Evolutionary conservation across 2,113 vertebrate genomes (phyloP), one percentile per base, ranked within the genome.

Genomic region (Delphinapterus leucas): DNA sequence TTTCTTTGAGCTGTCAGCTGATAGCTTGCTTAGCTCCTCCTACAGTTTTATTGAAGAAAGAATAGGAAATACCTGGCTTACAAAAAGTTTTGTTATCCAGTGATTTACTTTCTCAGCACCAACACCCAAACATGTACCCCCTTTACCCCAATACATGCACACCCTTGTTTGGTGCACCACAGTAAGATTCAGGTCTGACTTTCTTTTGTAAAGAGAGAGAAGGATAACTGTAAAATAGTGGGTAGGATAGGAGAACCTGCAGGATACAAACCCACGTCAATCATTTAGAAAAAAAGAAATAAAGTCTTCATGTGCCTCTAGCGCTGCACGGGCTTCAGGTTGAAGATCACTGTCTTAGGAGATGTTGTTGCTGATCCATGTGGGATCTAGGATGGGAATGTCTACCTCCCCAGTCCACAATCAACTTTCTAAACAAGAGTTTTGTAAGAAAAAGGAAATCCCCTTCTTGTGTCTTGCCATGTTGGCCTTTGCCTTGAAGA

Each of bases 1-100:
- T 74, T 92, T 85, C 90, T 63, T 55, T 93, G 63, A 55, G 26
- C 38, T 92, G 58, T 83, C 55, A 94, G 87, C 14, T 88, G 63
- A 65, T 67, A 93, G 71, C 58, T 71, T 70, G 28, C 36, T 68
- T 63, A 88, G 11, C 23, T 53, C 23, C 21, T 71, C 13, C 58
- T 93, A 47, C 60, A 61, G 73, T 76, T 86, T 96, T 67, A 18
- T 74, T 95, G 65, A 95, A 91, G 55, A 80, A 92, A 86, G 15
- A 25, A 33, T 17, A 94, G 44, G 70, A 85, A 81, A 94, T 41
- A 96, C 21, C 23, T 71, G 10, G 36, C 26, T 89, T 70, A 67
- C 26, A 73, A 94, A 86, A 89, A 38, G 3, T 71, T 88, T 95
- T 90, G 28, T 76, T 84, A 68, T 61, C 33, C 20, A 68, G 7